phyloP scores from a whole-genome alignment of 2,113 vertebrate genomes.

The Micronycteris hirsuta region DNA sequence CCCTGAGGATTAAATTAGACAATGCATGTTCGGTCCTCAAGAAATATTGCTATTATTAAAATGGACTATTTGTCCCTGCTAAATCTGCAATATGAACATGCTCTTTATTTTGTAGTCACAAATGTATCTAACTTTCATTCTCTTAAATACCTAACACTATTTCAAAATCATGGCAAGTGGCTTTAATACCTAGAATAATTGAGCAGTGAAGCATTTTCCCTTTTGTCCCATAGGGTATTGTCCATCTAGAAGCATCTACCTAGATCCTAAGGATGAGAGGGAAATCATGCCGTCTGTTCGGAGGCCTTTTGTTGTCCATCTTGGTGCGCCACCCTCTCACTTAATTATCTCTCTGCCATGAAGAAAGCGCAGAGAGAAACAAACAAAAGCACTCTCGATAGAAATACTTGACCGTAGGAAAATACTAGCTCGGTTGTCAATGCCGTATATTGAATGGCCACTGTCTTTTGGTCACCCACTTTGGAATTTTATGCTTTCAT shows the following conservation, averaged over 20 bases:
- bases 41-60: neutral
- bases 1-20: neutral
- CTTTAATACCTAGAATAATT: neutral
- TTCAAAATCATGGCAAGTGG: neutral
- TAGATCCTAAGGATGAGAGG: neutral
- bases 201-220: neutral
- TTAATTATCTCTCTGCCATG: neutral
- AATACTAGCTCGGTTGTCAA: neutral
- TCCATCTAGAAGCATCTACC: neutral
- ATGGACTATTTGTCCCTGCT: neutral
- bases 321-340: neutral
- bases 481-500: slow-evolving; percentile 4
- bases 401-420: neutral
- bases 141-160: neutral
- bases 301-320: neutral
- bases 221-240: neutral
- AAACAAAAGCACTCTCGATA: neutral
- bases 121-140: neutral
- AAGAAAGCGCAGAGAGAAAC: neutral
- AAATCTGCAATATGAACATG: neutral
- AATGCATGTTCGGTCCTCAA: neutral
- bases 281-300: neutral
- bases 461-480: neutral
- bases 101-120: neutral
- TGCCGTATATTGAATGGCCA: neutral